Conservation (phyloP, 2,888 invertebrate genomes). For the Ormyrus pomaceus region DNA sequence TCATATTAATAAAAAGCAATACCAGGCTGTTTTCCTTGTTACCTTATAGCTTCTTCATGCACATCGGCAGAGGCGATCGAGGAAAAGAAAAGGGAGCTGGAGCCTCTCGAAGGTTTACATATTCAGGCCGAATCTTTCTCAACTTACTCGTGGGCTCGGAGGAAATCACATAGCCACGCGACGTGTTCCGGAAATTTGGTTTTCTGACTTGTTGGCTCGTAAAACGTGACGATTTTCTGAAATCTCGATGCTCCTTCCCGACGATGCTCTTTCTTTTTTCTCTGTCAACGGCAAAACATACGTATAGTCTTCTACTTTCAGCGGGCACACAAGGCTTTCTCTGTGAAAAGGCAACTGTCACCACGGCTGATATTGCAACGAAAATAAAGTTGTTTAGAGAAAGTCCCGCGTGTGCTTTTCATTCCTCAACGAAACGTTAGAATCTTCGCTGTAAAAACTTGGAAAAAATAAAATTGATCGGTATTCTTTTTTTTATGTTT, state of each 20-base stretch:
- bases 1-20: conserved; percentile 30
- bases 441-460: conserved; percentile 4
- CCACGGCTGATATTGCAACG: neutral
- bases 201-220: conserved; percentile 58
- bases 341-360: conserved; percentile 6
- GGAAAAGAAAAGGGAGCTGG: neutral
- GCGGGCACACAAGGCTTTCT: neutral
- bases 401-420: neutral
- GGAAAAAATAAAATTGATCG: neutral
- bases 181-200: conserved; percentile 57
- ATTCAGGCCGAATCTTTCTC: conserved; percentile 50
- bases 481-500: too few relatives aligned
- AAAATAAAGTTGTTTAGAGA: conserved; percentile 36
- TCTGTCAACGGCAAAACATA: too few relatives aligned
- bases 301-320: neutral
- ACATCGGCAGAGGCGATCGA: neutral
- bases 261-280: neutral
- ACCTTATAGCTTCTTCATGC: neutral
- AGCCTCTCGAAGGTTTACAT: conserved; percentile 37
- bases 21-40: conserved; percentile 31
- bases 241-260: conserved; percentile 21
- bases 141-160: conserved; percentile 26
- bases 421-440: neutral
- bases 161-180: conserved; percentile 49
- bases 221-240: conserved; percentile 56